A percentile compares a stretch with the other conserved stretches of the same genome.
These are phyloP conservation scores for Neoaliturus tenellus DNA, from an alignment of 2,888 invertebrate genomes.

Conservation along the genomic window DNA sequence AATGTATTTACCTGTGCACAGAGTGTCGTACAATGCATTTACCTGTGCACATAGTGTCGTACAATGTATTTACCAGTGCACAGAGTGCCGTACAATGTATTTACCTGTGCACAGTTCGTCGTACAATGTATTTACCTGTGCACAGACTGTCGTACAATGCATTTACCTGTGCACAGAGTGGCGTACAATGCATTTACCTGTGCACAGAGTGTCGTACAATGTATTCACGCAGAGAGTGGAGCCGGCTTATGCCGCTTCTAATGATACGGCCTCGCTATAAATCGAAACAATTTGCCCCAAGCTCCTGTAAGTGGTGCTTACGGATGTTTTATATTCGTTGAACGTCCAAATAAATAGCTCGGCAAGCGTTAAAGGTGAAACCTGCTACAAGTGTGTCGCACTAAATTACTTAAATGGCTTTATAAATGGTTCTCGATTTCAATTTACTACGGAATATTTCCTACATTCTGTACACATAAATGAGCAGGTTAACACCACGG, in stretches of 20 bases:
- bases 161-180: no score
- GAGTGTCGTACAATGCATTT: no score
- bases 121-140: no score
- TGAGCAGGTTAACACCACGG: constrained; percentile 41
- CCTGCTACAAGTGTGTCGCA: constrained; percentile 50
- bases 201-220: neutral
- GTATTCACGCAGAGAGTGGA: neutral
- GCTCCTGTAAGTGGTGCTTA: constrained; percentile 51
- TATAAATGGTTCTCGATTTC: constrained; percentile 53
- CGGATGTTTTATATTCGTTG: constrained; percentile 49
- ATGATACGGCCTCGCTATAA: constrained; percentile 40
- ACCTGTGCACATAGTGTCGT: no score
- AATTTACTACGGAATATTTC: constrained; percentile 50
- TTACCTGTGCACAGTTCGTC: no score
- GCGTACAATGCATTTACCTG: no score
- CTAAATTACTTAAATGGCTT: constrained; percentile 41
- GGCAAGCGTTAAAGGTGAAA: constrained; percentile 47
- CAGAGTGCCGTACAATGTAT: no score
- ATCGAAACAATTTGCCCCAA: constrained; percentile 51
- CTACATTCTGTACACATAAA: constrained; percentile 53
- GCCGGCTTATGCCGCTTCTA: constrained; percentile 32
- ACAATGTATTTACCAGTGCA: no score
- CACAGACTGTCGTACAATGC: no score
- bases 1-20: no score
- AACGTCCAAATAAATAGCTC: constrained; percentile 51